A percentile compares a stretch with the other conserved stretches of the same genome.
These are phyloP conservation scores for Amiota mariae DNA, from an alignment of 2,888 invertebrate genomes.

Conservation along the genomic window DNA sequence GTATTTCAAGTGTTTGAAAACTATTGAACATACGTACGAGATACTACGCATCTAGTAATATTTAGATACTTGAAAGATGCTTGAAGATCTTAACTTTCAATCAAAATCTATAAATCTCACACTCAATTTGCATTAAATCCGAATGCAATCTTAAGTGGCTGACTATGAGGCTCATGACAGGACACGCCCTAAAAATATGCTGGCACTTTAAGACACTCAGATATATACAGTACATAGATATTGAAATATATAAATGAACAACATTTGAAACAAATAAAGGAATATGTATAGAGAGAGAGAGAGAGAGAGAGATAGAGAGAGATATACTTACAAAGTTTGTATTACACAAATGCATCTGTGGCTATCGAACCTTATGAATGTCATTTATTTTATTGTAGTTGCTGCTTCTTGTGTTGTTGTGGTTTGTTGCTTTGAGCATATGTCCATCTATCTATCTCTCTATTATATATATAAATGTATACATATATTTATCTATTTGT, in stretches of 20 bases:
- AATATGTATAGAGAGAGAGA: neutral
- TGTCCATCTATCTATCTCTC: no score
- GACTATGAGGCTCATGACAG: constrained; percentile 49
- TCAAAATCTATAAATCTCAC: constrained; percentile 53
- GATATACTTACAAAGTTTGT: neutral
- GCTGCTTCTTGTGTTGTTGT: neutral
- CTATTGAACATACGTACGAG: neutral
- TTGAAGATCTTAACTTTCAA: constrained; percentile 22
- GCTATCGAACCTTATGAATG: constrained; percentile 22
- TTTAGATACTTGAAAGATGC: neutral
- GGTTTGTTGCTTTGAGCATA: neutral
- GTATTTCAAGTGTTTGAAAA: constrained; percentile 1
- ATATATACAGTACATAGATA: neutral
- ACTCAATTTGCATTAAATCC: constrained; percentile 65
- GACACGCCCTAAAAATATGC: constrained; percentile 11
- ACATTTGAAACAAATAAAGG: neutral
- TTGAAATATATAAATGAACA: neutral
- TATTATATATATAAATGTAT: no score
- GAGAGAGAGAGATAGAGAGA: neutral
- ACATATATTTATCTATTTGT: no score
- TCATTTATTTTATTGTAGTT: constrained; percentile 16
- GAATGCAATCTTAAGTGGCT: constrained; percentile 64
- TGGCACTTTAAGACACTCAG: constrained; percentile 10
- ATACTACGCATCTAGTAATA: neutral
- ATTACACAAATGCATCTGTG: neutral